Percentiles rank a stretch among this genome's conserved stretches.
Evolutionary conservation across 2,113 vertebrate genomes (phyloP).

Genomic region (Cryptotis parvus): DNA sequence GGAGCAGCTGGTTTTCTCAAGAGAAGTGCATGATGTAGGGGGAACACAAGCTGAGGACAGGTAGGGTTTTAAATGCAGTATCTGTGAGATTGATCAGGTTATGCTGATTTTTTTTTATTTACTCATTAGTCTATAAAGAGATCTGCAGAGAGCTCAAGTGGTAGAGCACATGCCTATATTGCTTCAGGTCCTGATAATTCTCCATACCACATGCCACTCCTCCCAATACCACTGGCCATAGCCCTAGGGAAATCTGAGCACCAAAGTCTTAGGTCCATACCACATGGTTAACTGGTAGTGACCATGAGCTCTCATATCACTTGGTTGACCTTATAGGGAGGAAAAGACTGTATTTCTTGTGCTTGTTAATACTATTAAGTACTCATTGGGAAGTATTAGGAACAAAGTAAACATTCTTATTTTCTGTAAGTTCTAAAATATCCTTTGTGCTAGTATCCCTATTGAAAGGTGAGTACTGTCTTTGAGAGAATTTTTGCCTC

Average conservation of each 20-base stretch:
- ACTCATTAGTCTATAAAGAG: background rate
- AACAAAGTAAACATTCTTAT: background rate
- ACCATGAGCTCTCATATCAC: too few relatives aligned
- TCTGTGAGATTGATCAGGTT: background rate
- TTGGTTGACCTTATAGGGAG: too few relatives aligned
- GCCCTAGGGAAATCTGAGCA: too few relatives aligned
- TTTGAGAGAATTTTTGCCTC: background rate
- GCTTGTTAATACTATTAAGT: background rate
- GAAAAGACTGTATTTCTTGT: too few relatives aligned
- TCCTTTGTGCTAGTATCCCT: background rate
- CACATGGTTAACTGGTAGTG: background rate
- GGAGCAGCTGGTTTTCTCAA: background rate
- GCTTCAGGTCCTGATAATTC: too few relatives aligned
- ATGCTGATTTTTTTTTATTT: background rate
- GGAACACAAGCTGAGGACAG: background rate
- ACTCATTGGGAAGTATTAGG: background rate
- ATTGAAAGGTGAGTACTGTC: background rate
- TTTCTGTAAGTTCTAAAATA: background rate
- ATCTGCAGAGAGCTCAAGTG: background rate
- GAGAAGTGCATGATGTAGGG: background rate
- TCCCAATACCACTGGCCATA: too few relatives aligned
- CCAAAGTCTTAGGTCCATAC: too few relatives aligned
- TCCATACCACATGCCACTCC: too few relatives aligned
- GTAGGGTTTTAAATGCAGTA: background rate
- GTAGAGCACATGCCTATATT: too few relatives aligned